Conservation (phyloP, 2,113 vertebrate species). For the Onychorhynchus coronatus region DNA sequence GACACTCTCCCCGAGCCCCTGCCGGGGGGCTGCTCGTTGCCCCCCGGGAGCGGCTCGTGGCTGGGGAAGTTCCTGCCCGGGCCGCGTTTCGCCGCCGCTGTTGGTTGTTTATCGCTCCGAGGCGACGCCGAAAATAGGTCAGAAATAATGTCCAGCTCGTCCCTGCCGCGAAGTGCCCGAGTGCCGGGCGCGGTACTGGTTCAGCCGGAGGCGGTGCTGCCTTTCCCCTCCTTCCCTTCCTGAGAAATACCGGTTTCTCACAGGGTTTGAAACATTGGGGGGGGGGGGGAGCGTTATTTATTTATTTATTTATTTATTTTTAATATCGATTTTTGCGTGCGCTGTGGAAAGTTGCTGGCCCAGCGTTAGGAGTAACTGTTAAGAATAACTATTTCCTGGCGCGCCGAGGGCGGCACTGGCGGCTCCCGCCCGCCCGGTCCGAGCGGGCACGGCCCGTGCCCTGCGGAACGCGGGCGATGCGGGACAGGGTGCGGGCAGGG, state of each 20-base stretch:
- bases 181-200: not conserved
- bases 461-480: not conserved
- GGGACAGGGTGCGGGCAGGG: not conserved
- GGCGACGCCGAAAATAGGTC: conserved; percentile 23
- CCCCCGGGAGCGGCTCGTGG: not conserved
- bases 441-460: not conserved
- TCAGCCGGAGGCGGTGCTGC: not conserved
- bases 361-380: not conserved
- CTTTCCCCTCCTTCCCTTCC: not conserved
- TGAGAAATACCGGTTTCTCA: not conserved
- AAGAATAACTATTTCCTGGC: conserved; percentile 14
- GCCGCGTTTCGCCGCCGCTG: not conserved
- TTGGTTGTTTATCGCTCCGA: not conserved
- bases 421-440: not conserved
- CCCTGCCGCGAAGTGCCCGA: not conserved
- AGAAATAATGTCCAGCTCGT: not conserved
- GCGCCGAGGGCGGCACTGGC: not conserved
- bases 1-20: no score
- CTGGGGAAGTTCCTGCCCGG: not conserved
- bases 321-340: not conserved
- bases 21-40: no score
- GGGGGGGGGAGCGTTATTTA: no score
- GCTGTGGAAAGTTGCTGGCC: not conserved
- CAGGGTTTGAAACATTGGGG: not conserved
- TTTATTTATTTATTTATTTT: no score